phyloP scores from a whole-genome alignment of 2,113 vertebrate species.

The Tragelaphus scriptus region DNA sequence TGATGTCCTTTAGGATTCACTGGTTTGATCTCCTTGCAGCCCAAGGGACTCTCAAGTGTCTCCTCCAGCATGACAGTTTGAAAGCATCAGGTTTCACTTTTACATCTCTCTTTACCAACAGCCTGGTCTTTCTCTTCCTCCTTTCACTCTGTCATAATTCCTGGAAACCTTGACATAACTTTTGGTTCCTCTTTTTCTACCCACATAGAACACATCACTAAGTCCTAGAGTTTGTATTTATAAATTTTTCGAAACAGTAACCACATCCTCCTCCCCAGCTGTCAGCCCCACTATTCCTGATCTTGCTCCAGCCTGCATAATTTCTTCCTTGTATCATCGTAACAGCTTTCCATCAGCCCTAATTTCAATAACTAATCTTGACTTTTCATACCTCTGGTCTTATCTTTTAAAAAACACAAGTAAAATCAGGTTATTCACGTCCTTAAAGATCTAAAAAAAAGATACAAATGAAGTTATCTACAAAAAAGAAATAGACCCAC shows the following conservation, averaged over 20 bases:
- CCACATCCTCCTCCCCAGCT: background rate
- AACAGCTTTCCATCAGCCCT: background rate
- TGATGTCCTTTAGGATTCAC: background rate
- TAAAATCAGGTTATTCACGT: background rate
- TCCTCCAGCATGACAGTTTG: background rate
- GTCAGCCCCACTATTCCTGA: background rate
- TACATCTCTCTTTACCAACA: background rate
- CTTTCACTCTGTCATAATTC: background rate
- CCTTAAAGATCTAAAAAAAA: background rate
- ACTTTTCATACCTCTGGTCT: background rate
- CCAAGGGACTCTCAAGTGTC: background rate
- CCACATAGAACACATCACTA: background rate
- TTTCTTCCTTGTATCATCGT: background rate
- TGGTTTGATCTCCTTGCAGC: background rate
- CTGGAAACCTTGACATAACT: background rate
- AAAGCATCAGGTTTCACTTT: background rate
- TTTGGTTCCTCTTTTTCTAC: background rate
- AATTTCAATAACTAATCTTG: background rate
- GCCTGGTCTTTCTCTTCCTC: background rate
- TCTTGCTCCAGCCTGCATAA: background rate
- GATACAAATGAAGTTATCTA: background rate
- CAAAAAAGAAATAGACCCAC: background rate
- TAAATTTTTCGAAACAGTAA: background rate
- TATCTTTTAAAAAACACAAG: background rate
- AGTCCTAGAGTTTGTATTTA: background rate